phyloP scores from a whole-genome alignment of 2,797 vertebrate species.

The Harpagifer antarcticus region DNA sequence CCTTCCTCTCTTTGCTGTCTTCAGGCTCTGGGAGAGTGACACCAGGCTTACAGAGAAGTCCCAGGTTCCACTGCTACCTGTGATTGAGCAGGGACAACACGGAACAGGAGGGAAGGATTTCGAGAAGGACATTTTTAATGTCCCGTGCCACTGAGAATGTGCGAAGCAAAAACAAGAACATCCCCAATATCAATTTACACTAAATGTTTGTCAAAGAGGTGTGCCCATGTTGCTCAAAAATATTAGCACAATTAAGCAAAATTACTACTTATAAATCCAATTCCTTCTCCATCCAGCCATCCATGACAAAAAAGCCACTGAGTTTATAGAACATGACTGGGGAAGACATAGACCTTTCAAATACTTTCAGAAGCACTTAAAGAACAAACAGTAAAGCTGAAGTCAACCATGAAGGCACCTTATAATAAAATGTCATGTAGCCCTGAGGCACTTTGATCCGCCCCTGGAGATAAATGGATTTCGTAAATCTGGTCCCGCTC shows the following conservation, averaged over 20 bases:
- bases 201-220: constrained; percentile 11
- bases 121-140: constrained; percentile 50
- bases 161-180: constrained; percentile 38
- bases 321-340: neutral
- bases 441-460: constrained; percentile 28
- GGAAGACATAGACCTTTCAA: neutral
- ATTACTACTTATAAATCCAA: neutral
- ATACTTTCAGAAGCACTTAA: constrained; percentile 26
- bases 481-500: constrained; percentile 22
- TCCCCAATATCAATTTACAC: constrained; percentile 23
- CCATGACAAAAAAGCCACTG: too few species aligned
- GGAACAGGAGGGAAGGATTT: constrained; percentile 41
- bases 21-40: constrained; percentile 63
- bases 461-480: constrained; percentile 31
- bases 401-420: constrained; percentile 24
- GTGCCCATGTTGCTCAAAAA: constrained; percentile 2
- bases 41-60: constrained; percentile 55
- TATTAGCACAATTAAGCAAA: constrained; percentile 2
- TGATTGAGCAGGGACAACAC: constrained; percentile 61
- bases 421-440: constrained; percentile 12
- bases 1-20: constrained; percentile 59
- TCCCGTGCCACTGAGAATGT: constrained; percentile 40
- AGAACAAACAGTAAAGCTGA: constrained; percentile 27
- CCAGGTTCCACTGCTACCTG: constrained; percentile 45
- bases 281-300: too few species aligned